Evolutionary conservation across 2,888 invertebrate species (phyloP).

Genomic region (Morpho helenor): DNA sequence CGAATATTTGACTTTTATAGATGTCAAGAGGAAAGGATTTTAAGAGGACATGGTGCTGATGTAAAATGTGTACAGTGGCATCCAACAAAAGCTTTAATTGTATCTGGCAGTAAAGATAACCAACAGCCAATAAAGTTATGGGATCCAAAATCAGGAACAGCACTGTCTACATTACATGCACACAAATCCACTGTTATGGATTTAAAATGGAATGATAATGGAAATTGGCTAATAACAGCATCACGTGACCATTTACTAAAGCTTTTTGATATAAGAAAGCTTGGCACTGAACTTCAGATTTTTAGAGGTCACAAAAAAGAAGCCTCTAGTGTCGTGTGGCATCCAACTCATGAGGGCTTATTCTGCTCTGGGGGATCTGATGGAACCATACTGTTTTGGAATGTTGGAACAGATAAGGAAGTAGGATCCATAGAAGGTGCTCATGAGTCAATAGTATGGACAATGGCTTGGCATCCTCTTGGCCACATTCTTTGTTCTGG

Average conservation of each 20-base stretch:
- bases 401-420: conserved; percentile 98
- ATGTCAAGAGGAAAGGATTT: conserved; percentile 96
- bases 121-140: conserved; percentile 99
- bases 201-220: conserved; percentile 99
- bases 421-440: conserved; percentile 99
- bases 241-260: conserved; percentile 98
- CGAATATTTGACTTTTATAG: conserved; percentile 98
- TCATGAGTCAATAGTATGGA: conserved; percentile 99
- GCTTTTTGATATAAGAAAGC: conserved; percentile 97
- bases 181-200: conserved; percentile 99
- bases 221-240: conserved; percentile 99
- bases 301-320: conserved; percentile 99
- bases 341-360: conserved; percentile 97
- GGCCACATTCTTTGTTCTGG: conserved; percentile 99
- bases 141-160: conserved; percentile 98
- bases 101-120: conserved; percentile 99
- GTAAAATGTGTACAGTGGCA: conserved; percentile 99
- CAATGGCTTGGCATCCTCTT: conserved; percentile 99
- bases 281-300: conserved; percentile 96
- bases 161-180: conserved; percentile 97
- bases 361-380: conserved; percentile 99
- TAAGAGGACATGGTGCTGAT: conserved; percentile 97
- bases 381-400: conserved; percentile 99
- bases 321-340: conserved; percentile 98
- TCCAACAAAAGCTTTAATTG: conserved; percentile 97